A percentile compares a stretch with the other conserved stretches of the same genome.
phyloP scores from a whole-genome alignment of 1,140 invertebrate species.

The Bombus fervidus region DNA sequence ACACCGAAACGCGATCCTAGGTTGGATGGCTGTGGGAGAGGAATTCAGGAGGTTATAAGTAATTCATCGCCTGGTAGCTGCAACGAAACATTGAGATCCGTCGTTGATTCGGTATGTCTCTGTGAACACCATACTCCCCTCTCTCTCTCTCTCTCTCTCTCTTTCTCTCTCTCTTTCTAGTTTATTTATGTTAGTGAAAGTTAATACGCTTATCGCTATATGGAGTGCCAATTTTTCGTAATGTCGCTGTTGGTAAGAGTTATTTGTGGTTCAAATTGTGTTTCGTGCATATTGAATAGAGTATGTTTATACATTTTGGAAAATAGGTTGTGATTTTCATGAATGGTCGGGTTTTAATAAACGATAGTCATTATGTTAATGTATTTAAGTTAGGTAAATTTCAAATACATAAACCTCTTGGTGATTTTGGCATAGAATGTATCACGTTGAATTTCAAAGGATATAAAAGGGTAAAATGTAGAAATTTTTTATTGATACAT shows the following conservation, averaged over 20 bases:
- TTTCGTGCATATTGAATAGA: not conserved
- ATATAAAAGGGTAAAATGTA: too few relatives aligned
- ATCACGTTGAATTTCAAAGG: too few relatives aligned
- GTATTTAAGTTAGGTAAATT: not conserved
- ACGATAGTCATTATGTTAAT: not conserved
- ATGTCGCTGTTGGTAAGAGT: not conserved
- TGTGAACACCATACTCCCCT: not conserved
- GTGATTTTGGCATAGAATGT: too few relatives aligned
- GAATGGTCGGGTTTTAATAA: too few relatives aligned
- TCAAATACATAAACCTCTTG: too few relatives aligned
- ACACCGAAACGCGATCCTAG: slow-evolving; percentile 17
- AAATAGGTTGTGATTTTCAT: not conserved
- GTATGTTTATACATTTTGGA: not conserved
- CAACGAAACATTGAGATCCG: not conserved
- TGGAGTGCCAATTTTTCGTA: not conserved
- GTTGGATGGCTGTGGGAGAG: not conserved
- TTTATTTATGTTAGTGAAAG: not conserved
- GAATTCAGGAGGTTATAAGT: slow-evolving; percentile 55
- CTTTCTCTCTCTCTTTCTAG: too few relatives aligned
- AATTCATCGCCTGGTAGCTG: slow-evolving; percentile 62
- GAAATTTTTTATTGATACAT: too few relatives aligned
- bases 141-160: not conserved
- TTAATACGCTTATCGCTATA: not conserved
- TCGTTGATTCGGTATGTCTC: slow-evolving; percentile 14
- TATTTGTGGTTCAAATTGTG: not conserved